Evolutionary conservation across 2,797 vertebrate species (phyloP), one percentile per base, ranked within the genome.

Genomic region (Rhincodon typus): DNA sequence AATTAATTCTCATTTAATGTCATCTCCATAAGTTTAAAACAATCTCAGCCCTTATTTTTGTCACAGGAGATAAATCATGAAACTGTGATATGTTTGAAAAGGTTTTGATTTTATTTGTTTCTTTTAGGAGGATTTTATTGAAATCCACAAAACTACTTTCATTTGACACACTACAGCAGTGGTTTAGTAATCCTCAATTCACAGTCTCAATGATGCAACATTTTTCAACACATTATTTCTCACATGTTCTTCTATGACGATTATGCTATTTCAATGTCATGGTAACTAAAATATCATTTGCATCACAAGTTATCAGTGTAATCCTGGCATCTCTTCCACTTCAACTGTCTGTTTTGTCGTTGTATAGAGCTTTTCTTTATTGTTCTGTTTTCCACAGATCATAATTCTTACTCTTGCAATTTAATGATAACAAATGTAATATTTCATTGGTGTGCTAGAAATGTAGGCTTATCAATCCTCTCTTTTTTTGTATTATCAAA

Each of bases 301-400:
- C 77, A 77, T 53, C 94, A 95, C 27, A 57, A 95, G 30, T 77
- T 74, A 77, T 95, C 77, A 77, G 46, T 74, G 38, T 57, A 95
- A 95, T 53, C 70, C 70, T 77, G 69, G 42, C 94, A 94, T 53
- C 27, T 74, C n/a, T 57, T 74, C 27, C 94, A 95, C 30, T 95
- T 93, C 66, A 38, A 57, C 70, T 53, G 94, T 53, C 94, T 77
- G 12, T 95, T 95, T 77, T 95, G 70, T 17, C 77, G 46, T 53
- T 74, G 70, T 95, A 77, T n/a, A 77, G 70, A 77, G 46, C 67
- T 74, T 95, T 17, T 77, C 25, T 30, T 77, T 77, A 34, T 30
- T 95, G 19, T 72, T 15, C n/a, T 67, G 62, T 69, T 72, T 70
- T 94, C 27, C 46, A 69, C 27, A 95, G 70, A 72, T 95, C 94